Evolutionary conservation across 2,113 vertebrate species (phyloP).

Genomic region (Thamnaconus septentrionalis): DNA sequence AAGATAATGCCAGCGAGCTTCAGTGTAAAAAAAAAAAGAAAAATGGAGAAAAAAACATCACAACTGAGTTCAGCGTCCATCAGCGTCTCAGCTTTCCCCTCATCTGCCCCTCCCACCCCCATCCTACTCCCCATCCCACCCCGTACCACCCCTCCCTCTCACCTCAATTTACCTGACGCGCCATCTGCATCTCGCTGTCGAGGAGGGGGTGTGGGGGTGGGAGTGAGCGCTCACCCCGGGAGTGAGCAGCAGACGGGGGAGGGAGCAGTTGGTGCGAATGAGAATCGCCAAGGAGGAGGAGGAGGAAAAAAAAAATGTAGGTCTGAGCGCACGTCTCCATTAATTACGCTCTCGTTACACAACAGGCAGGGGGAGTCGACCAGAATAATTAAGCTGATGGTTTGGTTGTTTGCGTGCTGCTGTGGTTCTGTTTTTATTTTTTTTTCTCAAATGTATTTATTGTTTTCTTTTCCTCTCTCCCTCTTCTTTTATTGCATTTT

Average conservation of each 20-base stretch:
- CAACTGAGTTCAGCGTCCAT: too few relatives aligned
- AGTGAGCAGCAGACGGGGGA: not conserved
- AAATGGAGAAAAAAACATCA: too few relatives aligned
- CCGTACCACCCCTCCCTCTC: not conserved
- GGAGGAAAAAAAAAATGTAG: conserved; percentile 18
- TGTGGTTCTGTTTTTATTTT: not conserved
- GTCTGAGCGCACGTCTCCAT: conserved; percentile 40
- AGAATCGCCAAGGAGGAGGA: conserved; percentile 18
- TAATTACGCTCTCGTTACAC: conserved; percentile 39
- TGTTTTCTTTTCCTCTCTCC: too few relatives aligned
- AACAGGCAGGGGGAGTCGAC: conserved; percentile 28
- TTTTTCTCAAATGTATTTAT: too few relatives aligned
- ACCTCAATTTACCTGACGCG: conserved; percentile 39
- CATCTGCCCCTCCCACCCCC: not conserved
- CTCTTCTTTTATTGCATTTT: too few relatives aligned
- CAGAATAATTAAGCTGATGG: conserved; percentile 21
- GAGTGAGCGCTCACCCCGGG: conserved; percentile 3
- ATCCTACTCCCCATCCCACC: not conserved
- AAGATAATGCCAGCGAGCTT: too few relatives aligned
- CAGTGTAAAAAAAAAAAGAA: too few relatives aligned
- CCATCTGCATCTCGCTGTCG: conserved; percentile 55
- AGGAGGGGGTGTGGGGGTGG: conserved; percentile 13
- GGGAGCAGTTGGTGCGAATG: not conserved
- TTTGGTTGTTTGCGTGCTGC: not conserved
- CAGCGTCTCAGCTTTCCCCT: conserved; percentile 11